These are phyloP conservation scores for Nymphalis urticae DNA, from an alignment of 2,888 invertebrate genomes.

Conservation along the genomic window DNA sequence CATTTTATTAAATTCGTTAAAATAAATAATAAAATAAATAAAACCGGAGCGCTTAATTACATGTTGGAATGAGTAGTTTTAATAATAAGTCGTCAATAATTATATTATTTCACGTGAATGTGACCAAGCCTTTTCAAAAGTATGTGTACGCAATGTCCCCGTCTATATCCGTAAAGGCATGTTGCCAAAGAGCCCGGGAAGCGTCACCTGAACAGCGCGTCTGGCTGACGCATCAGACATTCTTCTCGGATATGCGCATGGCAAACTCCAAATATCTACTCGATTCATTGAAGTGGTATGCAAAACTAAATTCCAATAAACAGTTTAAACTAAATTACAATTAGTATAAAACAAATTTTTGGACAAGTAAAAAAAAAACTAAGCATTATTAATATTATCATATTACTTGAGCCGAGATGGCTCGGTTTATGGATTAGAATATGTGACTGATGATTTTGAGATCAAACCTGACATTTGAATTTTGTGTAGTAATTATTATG, in stretches of 20 bases:
- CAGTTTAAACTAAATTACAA: neutral
- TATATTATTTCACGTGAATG: constrained; percentile 38
- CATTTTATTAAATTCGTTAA: no score
- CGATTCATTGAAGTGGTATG: constrained; percentile 14
- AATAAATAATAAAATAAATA: no score
- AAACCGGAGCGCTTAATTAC: no score
- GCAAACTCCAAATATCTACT: constrained; percentile 33
- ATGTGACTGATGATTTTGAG: no score
- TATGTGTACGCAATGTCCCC: constrained; percentile 57
- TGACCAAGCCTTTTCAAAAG: constrained; percentile 40
- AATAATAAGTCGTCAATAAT: no score
- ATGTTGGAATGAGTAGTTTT: no score
- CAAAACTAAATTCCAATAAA: neutral
- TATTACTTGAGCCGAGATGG: no score
- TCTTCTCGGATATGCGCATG: constrained; percentile 30
- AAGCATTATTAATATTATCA: no score
- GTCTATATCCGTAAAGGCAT: constrained; percentile 76
- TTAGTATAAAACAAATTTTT: neutral
- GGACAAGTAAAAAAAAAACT: no score
- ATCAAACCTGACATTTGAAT: no score
- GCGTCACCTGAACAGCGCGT: constrained; percentile 61
- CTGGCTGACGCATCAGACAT: constrained; percentile 43
- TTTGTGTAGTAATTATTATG: no score
- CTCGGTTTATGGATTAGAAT: no score
- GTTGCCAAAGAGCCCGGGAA: constrained; percentile 65